phyloP scores from a whole-genome alignment of 2,888 invertebrate species.

The Acanthosepion lycidas region DNA sequence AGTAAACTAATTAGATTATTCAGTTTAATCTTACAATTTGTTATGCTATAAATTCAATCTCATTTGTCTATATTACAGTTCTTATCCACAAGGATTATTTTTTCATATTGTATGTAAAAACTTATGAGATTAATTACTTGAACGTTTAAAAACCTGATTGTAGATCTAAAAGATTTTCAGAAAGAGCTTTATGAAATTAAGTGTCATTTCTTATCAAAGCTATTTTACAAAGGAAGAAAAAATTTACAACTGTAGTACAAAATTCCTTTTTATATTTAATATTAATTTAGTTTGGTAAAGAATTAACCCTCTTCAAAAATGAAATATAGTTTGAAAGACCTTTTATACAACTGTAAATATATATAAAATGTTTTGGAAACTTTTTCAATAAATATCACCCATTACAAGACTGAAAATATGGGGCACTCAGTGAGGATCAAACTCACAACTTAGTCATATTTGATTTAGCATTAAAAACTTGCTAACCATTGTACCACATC shows the following conservation, averaged over 20 bases:
- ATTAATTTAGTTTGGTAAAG: not conserved
- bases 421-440: too few species aligned
- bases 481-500: too few species aligned
- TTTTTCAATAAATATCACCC: too few species aligned
- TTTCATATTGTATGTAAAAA: not conserved
- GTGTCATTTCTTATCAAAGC: not conserved
- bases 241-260: not conserved
- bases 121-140: not conserved
- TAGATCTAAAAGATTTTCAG: not conserved
- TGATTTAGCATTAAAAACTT: too few species aligned
- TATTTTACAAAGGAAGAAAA: not conserved
- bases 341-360: not conserved
- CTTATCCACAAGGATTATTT: not conserved
- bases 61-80: not conserved
- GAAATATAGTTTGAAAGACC: not conserved
- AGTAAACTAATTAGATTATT: not conserved
- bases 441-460: too few species aligned
- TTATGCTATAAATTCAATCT: not conserved
- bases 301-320: not conserved
- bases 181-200: not conserved
- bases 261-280: not conserved
- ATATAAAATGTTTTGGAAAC: not conserved
- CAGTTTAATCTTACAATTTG: slow-evolving; percentile 16
- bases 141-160: not conserved
- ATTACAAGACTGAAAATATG: too few species aligned